Evolutionary conservation across 92 coral and sea anemone genomes (phyloP).

Genomic region (Porites evermanni): DNA sequence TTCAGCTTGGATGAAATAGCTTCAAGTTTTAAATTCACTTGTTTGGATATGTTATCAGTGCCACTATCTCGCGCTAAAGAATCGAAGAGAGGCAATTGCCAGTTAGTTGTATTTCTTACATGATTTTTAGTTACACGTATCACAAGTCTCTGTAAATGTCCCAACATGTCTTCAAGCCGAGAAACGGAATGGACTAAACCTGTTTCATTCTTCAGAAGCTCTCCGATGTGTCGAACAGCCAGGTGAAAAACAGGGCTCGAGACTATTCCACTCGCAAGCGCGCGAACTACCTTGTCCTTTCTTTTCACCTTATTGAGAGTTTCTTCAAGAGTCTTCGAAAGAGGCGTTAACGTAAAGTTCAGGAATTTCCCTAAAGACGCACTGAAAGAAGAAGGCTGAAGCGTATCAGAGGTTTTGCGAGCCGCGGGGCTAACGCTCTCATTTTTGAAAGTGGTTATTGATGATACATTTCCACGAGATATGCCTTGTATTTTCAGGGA

Average conservation of each 20-base stretch:
- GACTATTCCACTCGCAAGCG: conserved; percentile 39
- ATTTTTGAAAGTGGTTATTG: not conserved
- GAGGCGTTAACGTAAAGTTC: not conserved
- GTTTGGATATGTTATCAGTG: conserved; percentile 6
- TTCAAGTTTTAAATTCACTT: conserved; percentile 15
- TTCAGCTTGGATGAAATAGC: conserved; percentile 32
- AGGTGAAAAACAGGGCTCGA: conserved; percentile 36
- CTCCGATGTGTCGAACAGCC: conserved; percentile 19
- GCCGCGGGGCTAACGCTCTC: not conserved
- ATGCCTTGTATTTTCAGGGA: not conserved
- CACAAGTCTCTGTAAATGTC: conserved; percentile 14
- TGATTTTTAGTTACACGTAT: conserved; percentile 18
- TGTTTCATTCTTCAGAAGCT: conserved; percentile 29
- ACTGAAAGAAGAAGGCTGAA: not conserved
- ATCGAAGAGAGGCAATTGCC: not conserved
- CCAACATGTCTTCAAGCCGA: conserved; percentile 34
- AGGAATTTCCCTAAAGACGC: not conserved
- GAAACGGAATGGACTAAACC: conserved; percentile 36
- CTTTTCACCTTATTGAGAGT: not conserved
- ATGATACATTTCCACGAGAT: not conserved
- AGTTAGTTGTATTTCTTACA: not conserved
- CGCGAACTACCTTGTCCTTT: conserved; percentile 32
- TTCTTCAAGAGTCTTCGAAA: not conserved
- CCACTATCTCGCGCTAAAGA: not conserved
- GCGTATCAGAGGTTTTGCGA: not conserved